Percentiles rank a stretch among this genome's conserved stretches.
These are phyloP conservation scores for Anisognathus igniventris DNA, from an alignment of 2,797 vertebrate species.

Conservation along the genomic window DNA sequence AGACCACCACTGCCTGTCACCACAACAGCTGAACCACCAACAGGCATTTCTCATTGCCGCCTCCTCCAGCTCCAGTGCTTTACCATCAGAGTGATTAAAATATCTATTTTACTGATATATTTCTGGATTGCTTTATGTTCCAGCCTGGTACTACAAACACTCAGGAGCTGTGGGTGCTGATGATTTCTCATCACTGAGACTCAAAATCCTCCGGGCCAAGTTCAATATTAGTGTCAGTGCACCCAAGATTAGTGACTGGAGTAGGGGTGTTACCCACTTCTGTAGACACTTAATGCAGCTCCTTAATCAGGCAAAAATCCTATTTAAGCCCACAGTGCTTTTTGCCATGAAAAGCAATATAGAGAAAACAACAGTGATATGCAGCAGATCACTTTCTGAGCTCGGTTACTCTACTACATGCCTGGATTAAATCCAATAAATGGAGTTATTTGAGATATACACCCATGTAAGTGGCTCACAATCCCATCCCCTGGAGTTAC, in stretches of 20 bases:
- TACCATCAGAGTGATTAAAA: constrained; percentile 40
- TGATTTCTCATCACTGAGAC: constrained; percentile 25
- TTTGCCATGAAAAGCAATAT: background rate
- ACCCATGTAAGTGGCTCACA: constrained; percentile 46
- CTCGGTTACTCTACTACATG: constrained; percentile 24
- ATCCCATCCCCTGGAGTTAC: constrained; percentile 20
- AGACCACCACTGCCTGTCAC: background rate
- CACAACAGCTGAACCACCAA: background rate
- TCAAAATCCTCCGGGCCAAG: background rate
- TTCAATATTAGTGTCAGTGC: constrained; percentile 32
- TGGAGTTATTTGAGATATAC: constrained; percentile 48
- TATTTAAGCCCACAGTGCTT: background rate
- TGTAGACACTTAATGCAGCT: background rate
- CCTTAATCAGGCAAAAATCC: constrained; percentile 24
- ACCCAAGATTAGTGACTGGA: background rate
- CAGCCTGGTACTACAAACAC: background rate
- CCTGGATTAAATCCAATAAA: constrained; percentile 48
- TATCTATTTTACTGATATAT: constrained; percentile 13
- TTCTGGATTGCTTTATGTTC: constrained; percentile 10
- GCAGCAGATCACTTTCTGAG: constrained; percentile 5
- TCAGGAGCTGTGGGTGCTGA: constrained; percentile 2
- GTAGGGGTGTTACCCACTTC: constrained; percentile 4
- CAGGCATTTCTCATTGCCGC: constrained; percentile 16
- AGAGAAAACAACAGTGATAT: background rate
- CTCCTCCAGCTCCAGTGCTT: background rate